Base-by-base conservation (phyloP, 2,888 invertebrate species). In the Nowickia ferox region DNA sequence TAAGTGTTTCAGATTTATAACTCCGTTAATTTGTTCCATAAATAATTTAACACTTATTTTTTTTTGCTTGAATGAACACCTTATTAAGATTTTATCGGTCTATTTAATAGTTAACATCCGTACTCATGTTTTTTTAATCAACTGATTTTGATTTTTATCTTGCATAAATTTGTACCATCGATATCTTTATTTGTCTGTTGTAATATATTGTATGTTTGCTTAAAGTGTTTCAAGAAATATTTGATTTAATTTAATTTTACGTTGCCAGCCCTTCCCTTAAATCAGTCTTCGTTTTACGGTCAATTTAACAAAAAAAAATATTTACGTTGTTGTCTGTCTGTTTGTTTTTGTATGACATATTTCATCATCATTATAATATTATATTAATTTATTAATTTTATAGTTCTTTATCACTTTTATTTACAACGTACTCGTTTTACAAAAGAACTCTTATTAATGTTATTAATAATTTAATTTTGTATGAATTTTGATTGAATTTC, bases 281-380 rank as follows among this genome's bases (percentile, higher is more conserved):
- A 59, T 53, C 17, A 61, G 17, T 48, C 69, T 61, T 9, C 57
- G 69, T 40, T 79, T 71, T 44, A 79, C 48, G 71, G n/a, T 72
- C 46, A 65, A 80, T 80, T 80, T 51, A 80, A 80, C 65, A 80
- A 57, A 57, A 72, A 30, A 6, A 30, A 6, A 30, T 30, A 30
- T 30, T 30, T 44, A 61, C 42, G 8, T 42, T 38, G 40, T 19
- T 13, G 30, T 38, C 11, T 65, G 40, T 38, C 3, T 17, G 51
- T 40, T 17, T 38, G 4, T 22, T n/a, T 69, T 22, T 51, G 19
- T 42, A 15, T 19, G 15, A 51, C 30, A 17, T 1, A 76, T 68
- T 68, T 59, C 8, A 22, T 48, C 0, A 68, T 19, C 40, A 2
- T n/a, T n/a, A n/a, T n/a, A n/a, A n/a, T 38, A 46, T 55, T 40